A percentile compares a stretch with the other conserved stretches of the same genome.
phyloP scores from a whole-genome alignment of 2,797 vertebrate genomes.

The Epinephelus malabaricus region DNA sequence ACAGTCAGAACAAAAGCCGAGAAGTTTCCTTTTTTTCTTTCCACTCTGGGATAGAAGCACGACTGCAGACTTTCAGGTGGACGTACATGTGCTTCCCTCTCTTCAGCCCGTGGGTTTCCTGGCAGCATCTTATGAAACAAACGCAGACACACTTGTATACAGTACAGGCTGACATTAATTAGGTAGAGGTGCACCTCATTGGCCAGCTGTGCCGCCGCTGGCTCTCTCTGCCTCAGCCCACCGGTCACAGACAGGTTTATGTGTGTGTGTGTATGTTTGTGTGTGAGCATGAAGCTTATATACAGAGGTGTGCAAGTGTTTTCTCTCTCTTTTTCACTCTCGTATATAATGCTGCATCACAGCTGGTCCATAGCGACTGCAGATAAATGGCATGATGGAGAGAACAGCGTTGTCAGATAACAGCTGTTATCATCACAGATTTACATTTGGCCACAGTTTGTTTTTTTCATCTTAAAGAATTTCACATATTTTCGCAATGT shows the following conservation, averaged over 20 bases:
- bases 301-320: conserved; percentile 16
- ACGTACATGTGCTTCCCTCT: conserved; percentile 44
- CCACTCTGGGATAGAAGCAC: conserved; percentile 13
- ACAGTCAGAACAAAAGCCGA: conserved; percentile 31
- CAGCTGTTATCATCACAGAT: conserved; percentile 1
- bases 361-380: not conserved
- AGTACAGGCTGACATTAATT: conserved; percentile 55
- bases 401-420: not conserved
- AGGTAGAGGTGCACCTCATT: conserved; percentile 36
- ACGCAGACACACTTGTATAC: conserved; percentile 3
- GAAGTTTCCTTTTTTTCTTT: conserved; percentile 36
- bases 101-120: conserved; percentile 36
- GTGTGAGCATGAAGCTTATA: conserved; percentile 4
- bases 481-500: not conserved
- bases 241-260: conserved; percentile 20
- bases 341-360: not conserved
- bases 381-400: not conserved
- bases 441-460: not conserved
- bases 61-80: conserved; percentile 48
- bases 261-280: not conserved
- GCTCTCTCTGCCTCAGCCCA: conserved; percentile 31
- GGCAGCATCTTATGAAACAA: conserved; percentile 57
- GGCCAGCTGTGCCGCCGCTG: conserved; percentile 44
- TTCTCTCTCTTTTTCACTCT: not conserved
- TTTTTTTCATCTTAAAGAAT: not conserved